Evolutionary conservation across 1,140 invertebrate genomes (phyloP), one percentile per base, ranked within the genome.

Genomic region (Ephestia elutella): DNA sequence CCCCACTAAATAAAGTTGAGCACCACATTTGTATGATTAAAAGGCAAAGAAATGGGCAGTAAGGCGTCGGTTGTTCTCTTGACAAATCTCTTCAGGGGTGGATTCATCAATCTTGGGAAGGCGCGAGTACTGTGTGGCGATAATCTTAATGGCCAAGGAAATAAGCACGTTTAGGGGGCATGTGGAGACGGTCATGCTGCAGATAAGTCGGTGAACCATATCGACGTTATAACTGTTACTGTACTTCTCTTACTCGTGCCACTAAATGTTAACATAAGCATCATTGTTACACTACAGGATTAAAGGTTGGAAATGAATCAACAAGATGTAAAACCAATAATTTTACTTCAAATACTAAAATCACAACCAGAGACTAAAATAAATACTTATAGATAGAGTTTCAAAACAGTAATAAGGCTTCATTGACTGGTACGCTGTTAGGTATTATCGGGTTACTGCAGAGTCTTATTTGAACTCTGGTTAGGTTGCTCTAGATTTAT

Each of bases 111-210:
- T 53, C 50, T 53, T 53, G 19, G 11, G 50, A 13, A 25, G 13
- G 10, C 10, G 19, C 20, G 50, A 11, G 17, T 50, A 50, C 11
- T 28, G 50, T 25, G 13, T 20, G n/a, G 21, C 11, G 50, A 53
- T 53, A 53, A 53, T 53, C 50, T 25, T 25, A 53, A 53, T 53
- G 19, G 19, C 21, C 20, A 18, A 25, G 50, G 50, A 53, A 21
- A 53, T 53, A 53, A 53, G 17, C 50, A 53, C 50, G 50, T 53
- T 53, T 53, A 10, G 19, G 19, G 17, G 19, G 21, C 50, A 53
- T 25, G 19, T 53, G 50, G 15, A 53, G 19, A 53, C 21, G 21
- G 15, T 18, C 19, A 25, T 25, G n/a, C 19, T 21, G 19, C 50
- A 53, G 50, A 53, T 53, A 53, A 53, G 50, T 15, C 50, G 19